Conservation (phyloP, 2,113 vertebrate genomes). For the Halichoeres trimaculatus region DNA sequence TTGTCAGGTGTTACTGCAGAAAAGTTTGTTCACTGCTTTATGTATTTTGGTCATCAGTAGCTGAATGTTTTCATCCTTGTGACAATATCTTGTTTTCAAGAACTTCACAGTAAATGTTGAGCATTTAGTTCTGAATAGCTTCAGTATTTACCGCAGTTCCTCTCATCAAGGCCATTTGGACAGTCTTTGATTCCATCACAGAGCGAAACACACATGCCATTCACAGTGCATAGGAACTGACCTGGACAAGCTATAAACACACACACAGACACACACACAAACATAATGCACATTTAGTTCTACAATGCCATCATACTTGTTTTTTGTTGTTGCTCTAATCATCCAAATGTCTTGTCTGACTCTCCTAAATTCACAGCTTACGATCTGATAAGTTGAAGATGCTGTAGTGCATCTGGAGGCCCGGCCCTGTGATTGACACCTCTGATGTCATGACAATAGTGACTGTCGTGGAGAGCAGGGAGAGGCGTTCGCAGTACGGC, state of each 20-base stretch:
- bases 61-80: neutral
- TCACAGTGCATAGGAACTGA: conserved; percentile 89
- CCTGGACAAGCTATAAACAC: conserved; percentile 90
- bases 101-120: neutral
- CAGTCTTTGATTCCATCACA: conserved; percentile 95
- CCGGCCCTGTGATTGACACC: conserved; percentile 91
- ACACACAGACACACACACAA: no score
- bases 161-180: conserved; percentile 91
- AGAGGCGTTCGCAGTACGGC: conserved; percentile 87
- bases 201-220: conserved; percentile 90
- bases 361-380: conserved; percentile 74
- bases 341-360: neutral
- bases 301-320: no score
- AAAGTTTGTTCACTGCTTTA: no score
- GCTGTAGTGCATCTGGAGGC: conserved; percentile 88
- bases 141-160: conserved; percentile 88
- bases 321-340: neutral
- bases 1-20: no score
- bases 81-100: neutral
- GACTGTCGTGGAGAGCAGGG: conserved; percentile 76
- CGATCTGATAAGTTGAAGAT: conserved; percentile 93
- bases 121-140: neutral
- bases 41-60: no score
- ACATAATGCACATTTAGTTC: no score
- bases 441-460: conserved; percentile 90